These are phyloP conservation scores for Pionites leucogaster DNA, from an alignment of 2,113 vertebrate genomes.

Conservation along the genomic window DNA sequence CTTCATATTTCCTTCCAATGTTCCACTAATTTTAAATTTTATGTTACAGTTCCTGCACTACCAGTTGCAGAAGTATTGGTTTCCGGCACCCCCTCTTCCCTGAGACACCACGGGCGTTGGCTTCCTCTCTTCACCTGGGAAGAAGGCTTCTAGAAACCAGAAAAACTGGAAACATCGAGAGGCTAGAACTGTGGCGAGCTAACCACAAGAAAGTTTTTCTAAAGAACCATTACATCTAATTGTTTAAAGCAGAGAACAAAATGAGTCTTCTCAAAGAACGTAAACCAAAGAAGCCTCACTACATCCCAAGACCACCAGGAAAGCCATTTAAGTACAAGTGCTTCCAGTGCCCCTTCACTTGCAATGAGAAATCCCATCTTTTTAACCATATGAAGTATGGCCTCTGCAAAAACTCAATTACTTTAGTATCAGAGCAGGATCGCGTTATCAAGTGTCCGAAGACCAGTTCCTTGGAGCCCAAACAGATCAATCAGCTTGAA, in stretches of 20 bases:
- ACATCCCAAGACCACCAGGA: slow-evolving; percentile 93
- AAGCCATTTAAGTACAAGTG: slow-evolving; percentile 99
- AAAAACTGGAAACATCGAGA: slow-evolving; percentile 43
- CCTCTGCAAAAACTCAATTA: slow-evolving; percentile 97
- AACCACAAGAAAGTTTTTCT: slow-evolving; percentile 7
- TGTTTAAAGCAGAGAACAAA: slow-evolving; percentile 47
- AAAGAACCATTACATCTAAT: neutral
- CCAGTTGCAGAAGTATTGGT: neutral
- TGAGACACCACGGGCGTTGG: neutral
- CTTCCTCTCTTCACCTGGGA: slow-evolving; percentile 13
- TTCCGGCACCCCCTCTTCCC: neutral
- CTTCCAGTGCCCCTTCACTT: slow-evolving; percentile 98
- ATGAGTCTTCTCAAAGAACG: slow-evolving; percentile 90
- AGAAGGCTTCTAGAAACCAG: slow-evolving; percentile 37
- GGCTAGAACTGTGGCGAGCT: neutral
- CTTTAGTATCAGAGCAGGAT: slow-evolving; percentile 88
- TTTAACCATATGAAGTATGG: slow-evolving; percentile 99
- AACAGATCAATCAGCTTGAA: slow-evolving; percentile 65
- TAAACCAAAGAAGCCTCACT: slow-evolving; percentile 97
- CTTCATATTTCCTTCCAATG: neutral
- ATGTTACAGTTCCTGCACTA: slow-evolving; percentile 53
- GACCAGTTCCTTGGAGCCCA: slow-evolving; percentile 57
- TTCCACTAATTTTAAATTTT: slow-evolving; percentile 19
- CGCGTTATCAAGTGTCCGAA: slow-evolving; percentile 74
- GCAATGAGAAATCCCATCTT: slow-evolving; percentile 98